Evolutionary conservation across 2,888 invertebrate species (phyloP).

Genomic region (Lepeophtheirus nordmannii): DNA sequence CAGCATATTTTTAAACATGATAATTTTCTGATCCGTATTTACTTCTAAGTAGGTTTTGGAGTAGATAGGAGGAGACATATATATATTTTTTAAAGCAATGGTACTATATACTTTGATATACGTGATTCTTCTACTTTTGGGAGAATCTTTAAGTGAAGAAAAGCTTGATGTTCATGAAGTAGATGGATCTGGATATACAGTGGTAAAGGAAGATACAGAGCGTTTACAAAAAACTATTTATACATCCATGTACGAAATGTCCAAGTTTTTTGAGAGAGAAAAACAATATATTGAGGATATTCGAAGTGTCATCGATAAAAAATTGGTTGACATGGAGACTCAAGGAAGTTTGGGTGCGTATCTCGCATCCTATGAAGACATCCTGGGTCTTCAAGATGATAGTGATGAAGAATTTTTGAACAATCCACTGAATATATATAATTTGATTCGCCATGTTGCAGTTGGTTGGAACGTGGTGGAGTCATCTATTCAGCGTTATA

Average conservation of each 20-base stretch:
- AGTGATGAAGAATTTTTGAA: constrained; percentile 13
- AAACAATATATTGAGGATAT: constrained; percentile 16
- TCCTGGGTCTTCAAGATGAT: constrained; percentile 23
- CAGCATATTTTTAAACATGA: background rate
- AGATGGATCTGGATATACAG: background rate
- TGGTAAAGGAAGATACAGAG: background rate
- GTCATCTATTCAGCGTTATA: constrained; percentile 8
- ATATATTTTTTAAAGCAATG: too few species aligned
- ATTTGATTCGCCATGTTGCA: constrained; percentile 22
- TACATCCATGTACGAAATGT: constrained; percentile 18
- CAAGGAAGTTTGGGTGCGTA: constrained; percentile 14
- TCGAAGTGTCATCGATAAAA: constrained; percentile 15
- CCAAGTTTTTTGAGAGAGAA: constrained; percentile 14
- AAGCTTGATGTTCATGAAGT: background rate
- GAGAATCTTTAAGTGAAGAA: background rate
- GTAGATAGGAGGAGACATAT: too few species aligned
- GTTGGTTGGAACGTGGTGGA: constrained; percentile 22
- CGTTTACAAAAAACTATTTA: constrained; percentile 4
- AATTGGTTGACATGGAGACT: constrained; percentile 9
- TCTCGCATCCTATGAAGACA: constrained; percentile 17
- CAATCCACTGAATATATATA: constrained; percentile 22
- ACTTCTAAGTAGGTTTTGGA: too few species aligned
- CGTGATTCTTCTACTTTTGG: background rate
- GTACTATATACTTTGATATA: too few species aligned
- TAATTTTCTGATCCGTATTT: background rate